Conservation (phyloP, 2,797 vertebrate species). For the Bovichtus diacanthus region DNA sequence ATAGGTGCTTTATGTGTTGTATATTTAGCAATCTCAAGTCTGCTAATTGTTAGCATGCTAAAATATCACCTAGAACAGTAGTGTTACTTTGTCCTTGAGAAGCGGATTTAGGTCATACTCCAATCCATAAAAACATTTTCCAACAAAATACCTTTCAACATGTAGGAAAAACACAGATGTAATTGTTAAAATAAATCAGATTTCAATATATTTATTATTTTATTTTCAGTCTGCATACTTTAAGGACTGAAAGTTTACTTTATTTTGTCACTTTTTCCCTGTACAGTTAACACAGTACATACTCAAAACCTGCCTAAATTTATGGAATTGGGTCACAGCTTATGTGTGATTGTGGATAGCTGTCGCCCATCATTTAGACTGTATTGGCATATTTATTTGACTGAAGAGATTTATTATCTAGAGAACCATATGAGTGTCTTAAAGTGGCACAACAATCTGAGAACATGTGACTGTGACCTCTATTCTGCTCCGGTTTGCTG, state of each 20-base stretch:
- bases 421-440: slow-evolving; percentile 2
- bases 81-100: neutral
- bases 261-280: neutral
- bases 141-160: too few species aligned
- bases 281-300: neutral
- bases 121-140: neutral
- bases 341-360: neutral
- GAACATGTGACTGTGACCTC: slow-evolving; percentile 30
- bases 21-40: neutral
- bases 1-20: neutral
- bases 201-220: neutral
- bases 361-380: slow-evolving; percentile 4
- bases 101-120: neutral
- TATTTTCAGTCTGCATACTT: neutral
- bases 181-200: neutral
- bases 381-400: slow-evolving; percentile 9
- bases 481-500: slow-evolving; percentile 39
- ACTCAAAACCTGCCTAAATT: slow-evolving; percentile 13
- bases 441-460: neutral
- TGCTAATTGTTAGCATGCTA: slow-evolving; percentile 3
- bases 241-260: neutral
- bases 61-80: neutral
- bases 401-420: slow-evolving; percentile 13
- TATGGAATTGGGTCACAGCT: slow-evolving; percentile 3
- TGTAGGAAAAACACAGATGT: neutral